These are phyloP conservation scores for western clawed frog (Xenopus tropicalis) DNA, from an alignment of 2,113 vertebrate species.

Conservation along the genomic window DNA sequence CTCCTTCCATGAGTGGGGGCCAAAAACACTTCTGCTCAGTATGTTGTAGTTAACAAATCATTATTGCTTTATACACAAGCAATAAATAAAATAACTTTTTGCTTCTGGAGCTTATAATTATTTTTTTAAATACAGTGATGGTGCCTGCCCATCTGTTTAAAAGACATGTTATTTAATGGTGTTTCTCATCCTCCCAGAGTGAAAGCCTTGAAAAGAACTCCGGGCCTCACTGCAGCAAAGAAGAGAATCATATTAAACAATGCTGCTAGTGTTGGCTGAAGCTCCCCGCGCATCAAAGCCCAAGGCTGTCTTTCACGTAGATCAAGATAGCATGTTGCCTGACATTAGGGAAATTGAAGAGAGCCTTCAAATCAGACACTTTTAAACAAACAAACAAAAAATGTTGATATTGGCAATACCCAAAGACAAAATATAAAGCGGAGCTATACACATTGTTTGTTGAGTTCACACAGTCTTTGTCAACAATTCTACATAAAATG, in stretches of 20 bases:
- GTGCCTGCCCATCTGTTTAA: too few species aligned
- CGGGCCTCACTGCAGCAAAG: too few species aligned
- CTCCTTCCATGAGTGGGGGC: too few species aligned
- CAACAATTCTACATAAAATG: conserved; percentile 16
- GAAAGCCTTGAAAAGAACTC: too few species aligned
- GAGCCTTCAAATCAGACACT: conserved; percentile 15
- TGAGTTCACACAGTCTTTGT: conserved; percentile 16
- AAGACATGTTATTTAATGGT: too few species aligned
- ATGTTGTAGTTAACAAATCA: too few species aligned
- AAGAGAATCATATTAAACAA: conserved; percentile 29
- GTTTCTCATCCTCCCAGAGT: too few species aligned
- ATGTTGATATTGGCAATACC: conserved; percentile 10
- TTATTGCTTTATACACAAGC: too few species aligned
- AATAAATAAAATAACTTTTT: too few species aligned
- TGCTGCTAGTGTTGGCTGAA: conserved; percentile 15
- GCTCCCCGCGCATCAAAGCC: conserved; percentile 18
- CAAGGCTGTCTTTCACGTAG: conserved; percentile 21
- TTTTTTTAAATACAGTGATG: too few species aligned
- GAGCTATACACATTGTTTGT: conserved; percentile 22
- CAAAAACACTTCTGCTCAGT: too few species aligned
- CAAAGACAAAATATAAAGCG: conserved; percentile 9
- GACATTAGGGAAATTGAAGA: conserved; percentile 22
- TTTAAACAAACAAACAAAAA: conserved; percentile 20
- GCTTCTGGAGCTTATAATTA: too few species aligned
- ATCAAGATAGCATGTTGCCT: conserved; percentile 18